Evolutionary conservation across 2,888 invertebrate species (phyloP), one percentile per base, ranked within the genome.

Genomic region (Scaptodrosophila latifasciaeformis): DNA sequence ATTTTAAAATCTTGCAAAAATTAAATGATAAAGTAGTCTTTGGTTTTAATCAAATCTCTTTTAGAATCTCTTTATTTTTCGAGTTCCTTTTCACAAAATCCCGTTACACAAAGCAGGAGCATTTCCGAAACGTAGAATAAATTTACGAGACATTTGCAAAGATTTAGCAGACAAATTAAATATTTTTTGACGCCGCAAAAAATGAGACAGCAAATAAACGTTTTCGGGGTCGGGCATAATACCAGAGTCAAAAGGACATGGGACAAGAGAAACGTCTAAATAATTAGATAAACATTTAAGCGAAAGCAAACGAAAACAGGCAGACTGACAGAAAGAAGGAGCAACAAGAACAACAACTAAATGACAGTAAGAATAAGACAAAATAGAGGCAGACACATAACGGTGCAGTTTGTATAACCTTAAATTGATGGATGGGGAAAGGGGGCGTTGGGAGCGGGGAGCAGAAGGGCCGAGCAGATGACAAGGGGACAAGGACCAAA

Each of bases 241-340:
- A n/a, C n/a, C n/a, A n/a, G n/a, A 51, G 56, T 46, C 47, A 46
- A 34, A 48, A 44, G 50, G 47, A 58, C 49, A 46, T 52, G 59
- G 49, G 69, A 24, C 27, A 31, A 34, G 55, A 40, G 54, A 70
- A 62, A 80, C 60, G 68, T 75, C 77, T 55, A 68, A 79, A 79
- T 81, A 81, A 75, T 75, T 75, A 76, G 81, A 81, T 75, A 81
- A 75, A 65, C 80, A 75, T 79, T 81, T 63, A 62, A 75, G 75
- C 58, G 24, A 42, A 17, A 49, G 40, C 17, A n/a, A 18, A n/a
- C 27, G 66, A 65, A 53, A 43, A 27, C 53, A 50, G 44, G 42
- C 45, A 53, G 27, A 30, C 47, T 45, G 43, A 40, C 19, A 47
- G 49, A 15, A 39, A 40, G 24, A n/a, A n/a, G n/a, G n/a, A n/a